A percentile compares a stretch with the other conserved stretches of the same genome.
phyloP scores from a whole-genome alignment of 2,888 invertebrate species.

The Ochropleura leucogaster region DNA sequence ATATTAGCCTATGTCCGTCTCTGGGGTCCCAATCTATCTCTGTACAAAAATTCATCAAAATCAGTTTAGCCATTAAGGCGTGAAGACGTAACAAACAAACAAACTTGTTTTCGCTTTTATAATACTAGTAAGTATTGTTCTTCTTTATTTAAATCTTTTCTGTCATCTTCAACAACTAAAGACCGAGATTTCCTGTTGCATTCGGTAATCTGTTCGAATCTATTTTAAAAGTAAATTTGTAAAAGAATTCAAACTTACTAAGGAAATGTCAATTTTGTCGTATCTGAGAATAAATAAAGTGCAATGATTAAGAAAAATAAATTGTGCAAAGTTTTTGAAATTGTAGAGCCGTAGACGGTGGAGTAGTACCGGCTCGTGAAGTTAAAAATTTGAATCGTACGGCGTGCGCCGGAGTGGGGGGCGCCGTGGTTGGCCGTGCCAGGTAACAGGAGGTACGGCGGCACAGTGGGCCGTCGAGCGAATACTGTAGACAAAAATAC shows the following conservation, averaged over 20 bases:
- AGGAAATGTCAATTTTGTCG: constrained; percentile 27
- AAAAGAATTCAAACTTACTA: constrained; percentile 12
- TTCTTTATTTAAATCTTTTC: background rate
- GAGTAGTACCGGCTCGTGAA: constrained; percentile 60
- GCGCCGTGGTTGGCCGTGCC: constrained; percentile 82
- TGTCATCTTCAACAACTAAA: constrained; percentile 6
- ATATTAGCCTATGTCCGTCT: too few species aligned
- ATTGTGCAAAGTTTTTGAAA: constrained; percentile 54
- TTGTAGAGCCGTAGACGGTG: constrained; percentile 26
- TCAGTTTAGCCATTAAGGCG: too few species aligned
- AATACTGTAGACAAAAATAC: constrained; percentile 63
- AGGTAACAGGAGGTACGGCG: constrained; percentile 90
- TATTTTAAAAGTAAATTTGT: constrained; percentile 1
- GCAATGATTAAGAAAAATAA: constrained; percentile 43
- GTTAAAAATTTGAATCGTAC: constrained; percentile 75
- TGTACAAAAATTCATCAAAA: too few species aligned
- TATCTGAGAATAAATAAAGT: constrained; percentile 15
- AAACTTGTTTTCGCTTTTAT: too few species aligned
- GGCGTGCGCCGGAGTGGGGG: constrained; percentile 70
- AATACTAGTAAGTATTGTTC: too few species aligned
- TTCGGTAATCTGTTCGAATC: constrained; percentile 6
- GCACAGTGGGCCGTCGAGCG: constrained; percentile 69
- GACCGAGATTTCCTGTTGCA: constrained; percentile 50
- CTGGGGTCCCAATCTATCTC: too few species aligned
- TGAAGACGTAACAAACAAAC: too few species aligned